phyloP scores from a whole-genome alignment of 2,888 invertebrate species.

The Acheta domesticus region DNA sequence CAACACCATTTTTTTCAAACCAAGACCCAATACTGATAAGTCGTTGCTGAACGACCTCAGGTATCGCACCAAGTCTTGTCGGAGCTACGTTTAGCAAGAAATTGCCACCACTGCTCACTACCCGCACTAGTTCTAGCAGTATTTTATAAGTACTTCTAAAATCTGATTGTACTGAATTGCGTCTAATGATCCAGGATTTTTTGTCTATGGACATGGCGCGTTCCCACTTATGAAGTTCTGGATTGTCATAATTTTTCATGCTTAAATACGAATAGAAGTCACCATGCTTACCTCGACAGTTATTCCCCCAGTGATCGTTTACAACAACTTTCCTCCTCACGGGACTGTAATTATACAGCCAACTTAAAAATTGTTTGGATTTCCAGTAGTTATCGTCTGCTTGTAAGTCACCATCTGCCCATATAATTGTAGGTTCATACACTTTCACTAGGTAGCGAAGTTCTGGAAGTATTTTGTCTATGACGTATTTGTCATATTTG shows the following conservation, averaged over 20 bases:
- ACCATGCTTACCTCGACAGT: background rate
- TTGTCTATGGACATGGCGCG: slow-evolving; percentile 90
- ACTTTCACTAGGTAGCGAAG: background rate
- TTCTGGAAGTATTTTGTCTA: background rate
- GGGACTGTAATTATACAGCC: background rate
- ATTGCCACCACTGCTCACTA: slow-evolving; percentile 77
- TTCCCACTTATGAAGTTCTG: slow-evolving; percentile 87
- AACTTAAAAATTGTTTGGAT: background rate
- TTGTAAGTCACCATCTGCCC: background rate
- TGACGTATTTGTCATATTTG: background rate
- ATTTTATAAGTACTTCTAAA: slow-evolving; percentile 66
- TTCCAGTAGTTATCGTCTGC: background rate
- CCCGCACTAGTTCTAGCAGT: slow-evolving; percentile 65
- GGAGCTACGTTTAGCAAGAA: background rate
- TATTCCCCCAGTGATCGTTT: background rate
- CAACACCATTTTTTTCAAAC: background rate
- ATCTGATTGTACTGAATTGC: slow-evolving; percentile 65
- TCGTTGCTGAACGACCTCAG: background rate
- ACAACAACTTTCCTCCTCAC: background rate
- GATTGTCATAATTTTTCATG: background rate
- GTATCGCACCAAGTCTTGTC: background rate
- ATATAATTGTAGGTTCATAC: background rate
- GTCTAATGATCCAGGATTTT: slow-evolving; percentile 80
- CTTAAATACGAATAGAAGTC: background rate
- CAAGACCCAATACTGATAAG: background rate